Evolutionary conservation across 2,888 invertebrate species (phyloP), one percentile per base, ranked within the genome.

Genomic region (Saturnia pavonia): DNA sequence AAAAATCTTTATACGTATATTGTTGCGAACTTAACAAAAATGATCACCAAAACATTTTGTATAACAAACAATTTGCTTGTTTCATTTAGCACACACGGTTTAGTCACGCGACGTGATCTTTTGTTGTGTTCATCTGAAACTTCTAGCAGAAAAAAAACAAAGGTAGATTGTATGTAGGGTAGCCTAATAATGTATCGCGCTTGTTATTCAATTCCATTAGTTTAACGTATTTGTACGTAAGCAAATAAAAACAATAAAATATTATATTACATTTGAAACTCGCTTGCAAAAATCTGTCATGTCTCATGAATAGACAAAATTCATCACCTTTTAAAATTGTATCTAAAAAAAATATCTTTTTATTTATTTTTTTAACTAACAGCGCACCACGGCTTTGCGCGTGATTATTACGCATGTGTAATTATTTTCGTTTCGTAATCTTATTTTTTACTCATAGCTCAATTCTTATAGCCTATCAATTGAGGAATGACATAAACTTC

Each of bases 91-190:
- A 68, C 51, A 68, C 68, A 40, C 54, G 48, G 34, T 54, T 68
- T 68, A 40, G 68, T 51, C 54, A 51, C 68, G 68, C 54, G n/a
- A 48, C 40, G 48, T 40, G 65, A 65, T 65, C 51, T 54, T 48
- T 40, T 68, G 68, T 51, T 63, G 22, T 34, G 11, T 68, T 68
- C 70, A 70, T 70, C 54, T 68, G 66, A 68, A 68, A 68, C 71
- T 71, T 70, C 51, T 69, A 72, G 71, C 69, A 25, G n/a, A n/a
- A 66, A 65, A 51, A 57, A 69, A 63, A 68, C 67, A 65, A 68
- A 68, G 57, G 34, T 68, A 8, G 54, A 57, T 40, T 68, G 51
- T 27, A 34, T 40, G 16, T 68, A 68, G 48, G 68, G 27, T 68
- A 25, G 22, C 45, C 68, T 16, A 60, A n/a, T n/a, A n/a, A 60